phyloP scores from a whole-genome alignment of 2,113 vertebrate species.

The Gallinago media region DNA sequence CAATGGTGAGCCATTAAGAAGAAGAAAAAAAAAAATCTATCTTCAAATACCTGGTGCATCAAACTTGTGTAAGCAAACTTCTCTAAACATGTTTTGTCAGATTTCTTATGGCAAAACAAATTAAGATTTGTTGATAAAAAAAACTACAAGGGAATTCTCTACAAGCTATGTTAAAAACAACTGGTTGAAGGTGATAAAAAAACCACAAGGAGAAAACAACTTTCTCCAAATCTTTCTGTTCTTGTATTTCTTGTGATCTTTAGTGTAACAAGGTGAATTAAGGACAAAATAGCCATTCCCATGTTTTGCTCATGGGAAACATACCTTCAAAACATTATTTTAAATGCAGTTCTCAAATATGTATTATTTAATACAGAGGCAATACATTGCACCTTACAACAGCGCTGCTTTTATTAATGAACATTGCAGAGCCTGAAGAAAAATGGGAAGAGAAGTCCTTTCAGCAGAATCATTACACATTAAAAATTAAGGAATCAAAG shows the following conservation, averaged over 20 bases:
- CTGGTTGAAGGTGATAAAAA: neutral
- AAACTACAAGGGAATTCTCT: neutral
- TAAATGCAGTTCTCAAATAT: conserved; percentile 55
- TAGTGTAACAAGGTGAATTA: neutral
- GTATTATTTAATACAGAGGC: conserved; percentile 48
- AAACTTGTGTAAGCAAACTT: neutral
- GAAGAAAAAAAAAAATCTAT: neutral
- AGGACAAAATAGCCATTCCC: neutral
- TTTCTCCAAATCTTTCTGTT: neutral
- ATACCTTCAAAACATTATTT: conserved; percentile 22
- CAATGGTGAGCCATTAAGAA: neutral
- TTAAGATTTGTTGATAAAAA: neutral
- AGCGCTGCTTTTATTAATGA: conserved; percentile 14
- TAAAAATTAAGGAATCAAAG: conserved; percentile 58
- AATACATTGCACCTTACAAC: neutral
- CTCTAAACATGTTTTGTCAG: neutral
- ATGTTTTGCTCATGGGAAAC: neutral
- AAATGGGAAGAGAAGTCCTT: conserved; percentile 20
- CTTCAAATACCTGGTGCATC: neutral
- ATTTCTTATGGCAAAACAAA: neutral
- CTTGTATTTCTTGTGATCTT: neutral
- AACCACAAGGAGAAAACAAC: neutral
- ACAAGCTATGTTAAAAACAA: neutral
- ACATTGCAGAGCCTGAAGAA: conserved; percentile 6
- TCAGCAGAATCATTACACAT: conserved; percentile 33